phyloP scores from a whole-genome alignment of 1,140 invertebrate genomes.

The Drosophila insularis region DNA sequence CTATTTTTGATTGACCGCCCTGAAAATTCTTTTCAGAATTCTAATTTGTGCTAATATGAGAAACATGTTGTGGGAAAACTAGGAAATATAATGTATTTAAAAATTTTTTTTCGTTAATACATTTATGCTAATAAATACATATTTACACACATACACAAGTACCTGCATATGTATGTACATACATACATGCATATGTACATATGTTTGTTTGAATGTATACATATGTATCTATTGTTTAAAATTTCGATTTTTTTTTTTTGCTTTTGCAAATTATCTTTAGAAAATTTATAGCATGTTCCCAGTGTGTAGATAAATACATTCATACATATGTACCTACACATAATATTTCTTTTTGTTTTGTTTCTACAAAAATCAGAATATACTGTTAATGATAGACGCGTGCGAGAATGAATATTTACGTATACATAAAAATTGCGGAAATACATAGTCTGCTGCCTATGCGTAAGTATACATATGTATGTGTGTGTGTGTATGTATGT shows the following conservation, averaged over 20 bases:
- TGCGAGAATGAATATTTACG: too few relatives aligned
- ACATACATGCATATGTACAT: not conserved
- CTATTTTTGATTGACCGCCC: too few relatives aligned
- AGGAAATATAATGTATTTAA: too few relatives aligned
- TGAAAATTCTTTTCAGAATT: too few relatives aligned
- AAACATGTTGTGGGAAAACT: too few relatives aligned
- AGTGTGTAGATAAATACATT: conserved; percentile 18
- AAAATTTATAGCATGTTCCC: not conserved
- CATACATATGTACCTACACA: not conserved
- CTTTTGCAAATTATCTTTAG: not conserved
- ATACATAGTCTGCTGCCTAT: not conserved
- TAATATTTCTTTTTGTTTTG: not conserved
- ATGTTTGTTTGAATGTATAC: not conserved
- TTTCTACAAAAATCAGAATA: conserved; percentile 33
- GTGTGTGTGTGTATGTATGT: conserved; percentile 7
- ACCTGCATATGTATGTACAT: not conserved
- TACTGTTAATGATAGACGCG: conserved; percentile 32
- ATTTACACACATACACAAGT: too few relatives aligned
- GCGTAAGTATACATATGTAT: not conserved
- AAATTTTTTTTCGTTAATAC: too few relatives aligned
- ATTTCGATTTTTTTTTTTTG: not conserved
- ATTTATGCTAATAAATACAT: too few relatives aligned
- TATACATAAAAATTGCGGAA: not conserved
- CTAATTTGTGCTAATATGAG: too few relatives aligned
- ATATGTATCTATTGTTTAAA: not conserved